Base-by-base conservation (phyloP, 2,113 vertebrate species). In the Pedetes capensis region DNA sequence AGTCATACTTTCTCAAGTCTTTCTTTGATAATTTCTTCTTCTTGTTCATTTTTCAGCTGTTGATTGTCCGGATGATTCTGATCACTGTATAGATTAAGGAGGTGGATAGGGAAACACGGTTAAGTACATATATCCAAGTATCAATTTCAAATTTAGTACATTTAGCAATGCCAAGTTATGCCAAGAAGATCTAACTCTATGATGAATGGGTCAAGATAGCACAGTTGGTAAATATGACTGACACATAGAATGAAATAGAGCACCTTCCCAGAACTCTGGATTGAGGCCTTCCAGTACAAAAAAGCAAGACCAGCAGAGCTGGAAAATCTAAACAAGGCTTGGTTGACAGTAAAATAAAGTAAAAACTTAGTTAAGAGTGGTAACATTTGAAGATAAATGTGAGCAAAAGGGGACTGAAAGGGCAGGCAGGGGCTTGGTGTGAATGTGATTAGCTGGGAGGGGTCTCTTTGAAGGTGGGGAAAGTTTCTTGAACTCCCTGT, bases 21-120 rank as follows among this genome's bases (percentile, higher is more conserved):
- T 93, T 99, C 99, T 82, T 99, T 98, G 55, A 98, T 97, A 53
- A 99, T 97, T 95, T 99, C 99, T 69, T 98, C 98, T 94, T 98
- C 98, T 74, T 97, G 98, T 84, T 97, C 96, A n/a, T 75, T 97
- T 81, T 95, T 97, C n/a, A 98, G 87, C 6, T 96, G 97, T 8
- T 97, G 94, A 72, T 93, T 29, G 14, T 98, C 97, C 51, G 84
- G 89, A 59, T 89, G 68, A 89, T 95, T 98, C 92, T 96, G 95
- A 68, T 90, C 90, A 44, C 98, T 98, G 78, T n/a, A 80, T 11
- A 94, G 92, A 83, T 29, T 10, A 93, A 84, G 27, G 29, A 12
- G 47, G 87, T 9, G 29, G 80, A 42, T 7, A 74, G 32, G 53
- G 44, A 92, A 51, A 75, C 29, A 47, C 1, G 20, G 44, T 81